phyloP scores from a whole-genome alignment of 1,140 invertebrate genomes.

The Dendrolimus kikuchii region DNA sequence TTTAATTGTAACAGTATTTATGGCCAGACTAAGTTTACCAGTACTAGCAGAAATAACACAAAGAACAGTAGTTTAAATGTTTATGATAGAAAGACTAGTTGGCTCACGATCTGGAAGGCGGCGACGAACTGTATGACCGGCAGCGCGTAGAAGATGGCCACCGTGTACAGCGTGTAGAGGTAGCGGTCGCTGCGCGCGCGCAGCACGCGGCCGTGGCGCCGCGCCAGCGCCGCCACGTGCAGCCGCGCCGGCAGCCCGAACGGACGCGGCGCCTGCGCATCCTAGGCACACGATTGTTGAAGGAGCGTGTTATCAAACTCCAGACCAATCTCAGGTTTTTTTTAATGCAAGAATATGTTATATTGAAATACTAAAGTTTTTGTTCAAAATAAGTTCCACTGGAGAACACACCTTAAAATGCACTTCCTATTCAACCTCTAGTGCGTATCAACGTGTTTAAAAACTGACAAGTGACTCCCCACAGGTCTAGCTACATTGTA shows the following conservation, averaged over 20 bases:
- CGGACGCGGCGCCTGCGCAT: slow-evolving; percentile 18
- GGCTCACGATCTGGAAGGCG: slow-evolving; percentile 83
- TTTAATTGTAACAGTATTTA: too few species aligned
- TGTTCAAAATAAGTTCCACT: too few species aligned
- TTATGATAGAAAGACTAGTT: neutral
- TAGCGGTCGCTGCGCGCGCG: slow-evolving; percentile 81
- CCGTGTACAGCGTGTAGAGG: slow-evolving; percentile 85
- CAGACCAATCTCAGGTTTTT: too few species aligned
- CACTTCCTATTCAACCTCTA: too few species aligned
- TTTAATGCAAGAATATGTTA: too few species aligned
- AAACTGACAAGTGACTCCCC: too few species aligned
- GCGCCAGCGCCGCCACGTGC: slow-evolving; percentile 81
- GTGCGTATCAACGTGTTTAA: too few species aligned
- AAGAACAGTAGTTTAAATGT: neutral
- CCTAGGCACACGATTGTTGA: too few species aligned
- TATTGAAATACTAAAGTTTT: too few species aligned
- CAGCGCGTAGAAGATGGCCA: slow-evolving; percentile 91
- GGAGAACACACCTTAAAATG: too few species aligned
- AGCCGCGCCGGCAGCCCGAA: slow-evolving; percentile 81
- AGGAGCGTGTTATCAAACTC: too few species aligned
- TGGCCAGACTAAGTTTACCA: neutral
- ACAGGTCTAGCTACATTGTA: too few species aligned
- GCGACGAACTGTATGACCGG: slow-evolving; percentile 91
- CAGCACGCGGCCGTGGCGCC: slow-evolving; percentile 72
- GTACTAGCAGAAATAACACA: slow-evolving; percentile 36